Percentiles rank a stretch among this genome's conserved stretches.
Conservation (phyloP, 1,140 invertebrate genomes). For the Drosophila tropicalis region DNA sequence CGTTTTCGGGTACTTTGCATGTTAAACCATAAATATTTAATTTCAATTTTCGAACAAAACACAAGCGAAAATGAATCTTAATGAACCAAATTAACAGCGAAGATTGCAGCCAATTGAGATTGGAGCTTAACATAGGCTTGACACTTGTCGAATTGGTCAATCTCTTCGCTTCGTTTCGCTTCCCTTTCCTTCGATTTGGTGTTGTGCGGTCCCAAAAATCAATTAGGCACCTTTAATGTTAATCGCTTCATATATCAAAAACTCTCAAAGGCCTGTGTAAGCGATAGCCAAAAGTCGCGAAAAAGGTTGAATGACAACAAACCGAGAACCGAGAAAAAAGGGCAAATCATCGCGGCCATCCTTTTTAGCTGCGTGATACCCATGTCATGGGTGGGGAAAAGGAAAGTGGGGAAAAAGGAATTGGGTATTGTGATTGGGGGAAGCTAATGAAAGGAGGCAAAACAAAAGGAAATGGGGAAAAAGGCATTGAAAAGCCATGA, state of each 20-base stretch:
- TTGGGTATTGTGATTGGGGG: not conserved
- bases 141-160: conserved; percentile 53
- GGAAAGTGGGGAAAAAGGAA: not conserved
- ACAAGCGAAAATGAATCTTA: conserved; percentile 61
- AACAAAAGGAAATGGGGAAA: conserved; percentile 47
- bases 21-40: conserved; percentile 71
- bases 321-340: conserved; percentile 16
- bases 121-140: conserved; percentile 44
- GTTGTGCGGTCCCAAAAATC: conserved; percentile 40
- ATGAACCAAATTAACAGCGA: conserved; percentile 26
- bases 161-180: not conserved
- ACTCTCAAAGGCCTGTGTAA: conserved; percentile 39
- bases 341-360: conserved; percentile 67
- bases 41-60: conserved; percentile 66
- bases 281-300: conserved; percentile 70
- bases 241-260: conserved; percentile 75
- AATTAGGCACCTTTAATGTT: conserved; percentile 75
- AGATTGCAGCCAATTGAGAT: conserved; percentile 5
- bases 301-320: conserved; percentile 45
- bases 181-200: not conserved
- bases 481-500: conserved; percentile 61
- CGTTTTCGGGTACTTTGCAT: conserved; percentile 38
- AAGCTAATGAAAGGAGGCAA: conserved; percentile 44
- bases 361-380: conserved; percentile 11
- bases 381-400: not conserved